Conservation (phyloP, 37 sponge, comb jelly and placozoan species). For the Spongia lamella region DNA sequence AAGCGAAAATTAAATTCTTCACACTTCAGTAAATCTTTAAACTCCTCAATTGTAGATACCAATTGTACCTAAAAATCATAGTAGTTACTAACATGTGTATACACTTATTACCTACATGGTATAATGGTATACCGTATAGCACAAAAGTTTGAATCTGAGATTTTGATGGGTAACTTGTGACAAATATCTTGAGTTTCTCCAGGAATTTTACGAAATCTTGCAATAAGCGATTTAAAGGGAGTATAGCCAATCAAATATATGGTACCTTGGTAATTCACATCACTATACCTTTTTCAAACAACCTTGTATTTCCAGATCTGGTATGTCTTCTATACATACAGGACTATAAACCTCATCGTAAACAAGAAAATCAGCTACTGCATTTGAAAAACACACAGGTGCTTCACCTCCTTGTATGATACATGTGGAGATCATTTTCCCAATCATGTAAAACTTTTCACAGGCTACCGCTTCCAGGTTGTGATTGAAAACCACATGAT, state of each 20-base stretch:
- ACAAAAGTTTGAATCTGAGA: too few relatives aligned
- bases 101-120: too few relatives aligned
- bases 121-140: too few relatives aligned
- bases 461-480: neutral
- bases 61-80: slow-evolving; percentile 5
- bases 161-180: too few relatives aligned
- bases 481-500: neutral
- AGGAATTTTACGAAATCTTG: too few relatives aligned
- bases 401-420: slow-evolving; percentile 34
- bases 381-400: slow-evolving; percentile 25
- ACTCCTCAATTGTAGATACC: neutral
- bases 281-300: slow-evolving; percentile 10
- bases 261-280: too few relatives aligned
- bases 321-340: slow-evolving; percentile 12
- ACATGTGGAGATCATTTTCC: slow-evolving; percentile 15
- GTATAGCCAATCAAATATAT: too few relatives aligned
- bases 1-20: slow-evolving; percentile 13
- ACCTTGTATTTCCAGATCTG: neutral
- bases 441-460: slow-evolving; percentile 16
- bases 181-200: too few relatives aligned
- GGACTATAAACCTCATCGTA: neutral
- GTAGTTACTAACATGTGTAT: neutral
- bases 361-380: slow-evolving; percentile 21
- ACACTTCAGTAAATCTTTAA: neutral
- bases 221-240: too few relatives aligned